Base-by-base conservation (phyloP, 2,888 invertebrate species). In the Helicoverpa assulta region DNA sequence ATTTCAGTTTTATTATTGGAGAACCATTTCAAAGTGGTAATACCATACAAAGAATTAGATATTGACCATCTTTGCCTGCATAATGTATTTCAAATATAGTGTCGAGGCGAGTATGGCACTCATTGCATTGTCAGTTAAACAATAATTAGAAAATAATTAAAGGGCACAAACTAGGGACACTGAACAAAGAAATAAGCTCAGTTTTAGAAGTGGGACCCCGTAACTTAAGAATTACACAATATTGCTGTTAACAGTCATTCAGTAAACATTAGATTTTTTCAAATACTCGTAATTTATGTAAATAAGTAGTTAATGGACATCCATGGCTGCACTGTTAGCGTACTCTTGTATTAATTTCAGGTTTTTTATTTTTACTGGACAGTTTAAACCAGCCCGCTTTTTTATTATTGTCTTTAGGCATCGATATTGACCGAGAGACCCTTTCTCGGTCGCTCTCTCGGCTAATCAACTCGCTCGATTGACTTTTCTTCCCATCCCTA, bases 361-460 rank as follows among this genome's bases (percentile, higher is more conserved):
- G 90, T 81, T 94, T 94, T 74, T 95, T 94, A 82, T 92, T 95
- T 81, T 94, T 95, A 82, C 88, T 97, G 0, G 95, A 93, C 85
- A 97, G 90, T 88, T 97, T 97, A 86, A 97, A 97, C 97, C 97
- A 97, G 65, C 97, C 97, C 50, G 97, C 97, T 73, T 97, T 96
- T 89, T 97, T 97, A 85, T 96, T 97, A 59, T 96, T 96, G 86
- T 97, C 97, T 84, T 97, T 97, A 58, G 97, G 97, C 96, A 97
- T 97, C 8, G 97, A 97, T 57, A 97, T 96, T 0, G 97, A 97
- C 69, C 97, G 93, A 0, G 96, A 96, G 7, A 96, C 90, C 82
- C 91, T 93, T 68, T 96, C 97, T 77, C 95, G 92, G 54, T 93
- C 95, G 40, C 88, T 91, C 67, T 96, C 96, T 73, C 95, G 93